phyloP scores from a whole-genome alignment of 2,797 vertebrate genomes.

The Remorina albescens region DNA sequence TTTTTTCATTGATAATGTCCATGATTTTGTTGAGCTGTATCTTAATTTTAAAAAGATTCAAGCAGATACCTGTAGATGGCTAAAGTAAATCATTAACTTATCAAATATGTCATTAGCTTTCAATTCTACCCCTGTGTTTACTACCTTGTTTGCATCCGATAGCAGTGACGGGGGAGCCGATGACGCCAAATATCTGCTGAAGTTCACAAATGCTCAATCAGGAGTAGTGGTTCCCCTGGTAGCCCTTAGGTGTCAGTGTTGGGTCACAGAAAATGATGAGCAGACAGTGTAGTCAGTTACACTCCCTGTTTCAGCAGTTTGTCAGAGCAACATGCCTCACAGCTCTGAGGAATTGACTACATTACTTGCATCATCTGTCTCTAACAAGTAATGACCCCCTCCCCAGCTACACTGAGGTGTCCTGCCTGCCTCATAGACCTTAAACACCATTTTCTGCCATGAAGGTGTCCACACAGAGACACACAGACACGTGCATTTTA shows the following conservation, averaged over 20 bases:
- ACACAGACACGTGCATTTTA: not conserved
- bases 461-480: not conserved
- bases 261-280: constrained; percentile 54
- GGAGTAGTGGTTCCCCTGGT: constrained; percentile 27
- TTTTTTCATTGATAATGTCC: not conserved
- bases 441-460: not conserved
- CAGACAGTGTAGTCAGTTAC: not conserved
- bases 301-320: constrained; percentile 16
- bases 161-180: not conserved
- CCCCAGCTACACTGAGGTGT: not conserved
- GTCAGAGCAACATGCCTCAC: constrained; percentile 30
- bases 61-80: not conserved
- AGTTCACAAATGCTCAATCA: not conserved
- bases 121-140: not conserved
- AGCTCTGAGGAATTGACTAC: constrained; percentile 38
- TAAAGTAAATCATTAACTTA: not conserved
- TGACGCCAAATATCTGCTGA: not conserved
- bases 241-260: constrained; percentile 80
- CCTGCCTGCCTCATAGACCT: not conserved
- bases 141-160: too few species aligned
- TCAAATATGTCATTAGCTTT: not conserved
- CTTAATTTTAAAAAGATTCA: not conserved
- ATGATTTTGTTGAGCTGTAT: not conserved
- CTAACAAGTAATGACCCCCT: constrained; percentile 31
- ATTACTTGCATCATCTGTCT: constrained; percentile 50